These are phyloP conservation scores for Pharmacophagus antenor DNA, from an alignment of 2,888 invertebrate genomes.

Conservation along the genomic window DNA sequence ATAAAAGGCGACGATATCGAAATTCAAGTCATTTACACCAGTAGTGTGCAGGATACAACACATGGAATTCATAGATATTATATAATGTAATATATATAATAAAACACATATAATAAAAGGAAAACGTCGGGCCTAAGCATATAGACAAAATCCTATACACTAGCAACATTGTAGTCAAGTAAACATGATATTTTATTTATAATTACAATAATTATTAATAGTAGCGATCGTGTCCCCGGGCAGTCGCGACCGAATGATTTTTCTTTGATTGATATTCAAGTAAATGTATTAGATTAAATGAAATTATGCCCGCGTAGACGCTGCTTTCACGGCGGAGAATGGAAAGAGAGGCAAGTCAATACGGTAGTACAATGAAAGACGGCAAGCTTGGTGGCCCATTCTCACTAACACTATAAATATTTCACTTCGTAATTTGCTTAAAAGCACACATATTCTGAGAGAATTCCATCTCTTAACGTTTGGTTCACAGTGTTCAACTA, in stretches of 20 bases:
- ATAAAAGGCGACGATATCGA: no score
- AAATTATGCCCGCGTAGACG: constrained; percentile 59
- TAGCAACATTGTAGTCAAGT: no score
- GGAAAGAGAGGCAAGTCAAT: constrained; percentile 62
- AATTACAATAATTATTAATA: neutral
- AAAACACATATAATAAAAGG: no score
- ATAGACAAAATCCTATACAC: no score
- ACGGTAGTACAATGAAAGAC: constrained; percentile 65
- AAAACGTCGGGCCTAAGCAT: no score
- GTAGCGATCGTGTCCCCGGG: neutral
- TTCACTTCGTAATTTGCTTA: constrained; percentile 27
- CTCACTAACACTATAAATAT: neutral
- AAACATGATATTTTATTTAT: no score
- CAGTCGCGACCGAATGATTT: constrained; percentile 45
- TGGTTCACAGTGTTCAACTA: neutral
- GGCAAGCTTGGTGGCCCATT: constrained; percentile 49
- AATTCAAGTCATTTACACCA: no score
- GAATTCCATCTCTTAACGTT: neutral
- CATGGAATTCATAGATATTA: no score
- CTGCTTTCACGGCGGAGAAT: constrained; percentile 65
- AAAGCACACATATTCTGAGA: constrained; percentile 25
- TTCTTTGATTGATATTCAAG: constrained; percentile 64
- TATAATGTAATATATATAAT: no score
- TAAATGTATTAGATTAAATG: constrained; percentile 69
- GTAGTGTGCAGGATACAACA: no score